Evolutionary conservation across 2,888 invertebrate species (phyloP).

Genomic region (Phengaris alcon): DNA sequence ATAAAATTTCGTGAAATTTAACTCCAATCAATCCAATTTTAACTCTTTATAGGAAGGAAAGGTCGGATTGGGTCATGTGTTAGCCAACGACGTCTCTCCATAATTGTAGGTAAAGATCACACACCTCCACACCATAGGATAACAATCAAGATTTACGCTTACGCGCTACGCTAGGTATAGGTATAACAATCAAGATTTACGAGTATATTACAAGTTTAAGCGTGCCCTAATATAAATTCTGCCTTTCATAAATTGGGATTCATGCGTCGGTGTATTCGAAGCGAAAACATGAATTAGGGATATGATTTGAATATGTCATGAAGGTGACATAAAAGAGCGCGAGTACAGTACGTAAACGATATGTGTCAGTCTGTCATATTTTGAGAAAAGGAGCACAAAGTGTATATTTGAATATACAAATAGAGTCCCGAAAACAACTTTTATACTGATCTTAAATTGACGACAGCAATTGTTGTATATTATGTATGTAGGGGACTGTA

Average conservation of each 20-base stretch:
- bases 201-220: background rate
- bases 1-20: too few species aligned
- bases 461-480: too few species aligned
- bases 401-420: background rate
- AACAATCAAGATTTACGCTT: background rate
- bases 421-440: background rate
- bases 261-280: background rate
- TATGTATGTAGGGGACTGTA: too few species aligned
- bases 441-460: too few species aligned
- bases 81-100: too few species aligned
- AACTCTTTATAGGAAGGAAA: too few species aligned
- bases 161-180: background rate
- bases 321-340: constrained; percentile 1
- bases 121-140: background rate
- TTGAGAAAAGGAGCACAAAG: background rate
- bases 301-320: constrained; percentile 8
- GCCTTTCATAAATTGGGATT: background rate
- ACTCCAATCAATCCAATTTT: too few species aligned
- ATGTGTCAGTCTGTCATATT: background rate
- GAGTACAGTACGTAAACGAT: background rate
- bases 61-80: too few species aligned
- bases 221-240: background rate
- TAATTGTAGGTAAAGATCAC: background rate
- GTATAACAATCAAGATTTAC: background rate
- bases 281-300: constrained; percentile 9